Conservation (phyloP, 2,113 vertebrate genomes). For the Poeciliopsis prolifica region DNA sequence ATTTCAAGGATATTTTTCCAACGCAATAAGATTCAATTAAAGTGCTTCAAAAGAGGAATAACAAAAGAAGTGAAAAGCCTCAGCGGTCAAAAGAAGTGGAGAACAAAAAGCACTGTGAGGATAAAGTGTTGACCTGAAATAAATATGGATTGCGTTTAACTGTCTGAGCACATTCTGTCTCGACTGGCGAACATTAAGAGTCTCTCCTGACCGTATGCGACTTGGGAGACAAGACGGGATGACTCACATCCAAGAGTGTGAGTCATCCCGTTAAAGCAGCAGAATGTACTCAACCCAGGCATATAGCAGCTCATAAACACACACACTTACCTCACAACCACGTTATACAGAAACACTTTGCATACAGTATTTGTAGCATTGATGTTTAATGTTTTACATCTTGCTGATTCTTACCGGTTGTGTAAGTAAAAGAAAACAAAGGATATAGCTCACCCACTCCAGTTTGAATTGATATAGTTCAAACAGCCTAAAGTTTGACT, state of each 20-base stretch:
- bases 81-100: conserved; percentile 1
- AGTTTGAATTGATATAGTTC: too few species aligned
- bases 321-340: conserved; percentile 6
- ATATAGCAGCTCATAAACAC: conserved; percentile 8
- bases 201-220: conserved; percentile 32
- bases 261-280: conserved; percentile 43
- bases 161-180: conserved; percentile 2
- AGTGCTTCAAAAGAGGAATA: not conserved
- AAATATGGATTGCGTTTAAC: not conserved
- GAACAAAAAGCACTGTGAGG: conserved; percentile 4
- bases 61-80: not conserved
- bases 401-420: not conserved
- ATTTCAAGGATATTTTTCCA: too few species aligned
- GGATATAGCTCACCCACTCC: too few species aligned
- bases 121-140: conserved; percentile 26
- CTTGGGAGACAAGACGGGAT: conserved; percentile 27
- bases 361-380: not conserved
- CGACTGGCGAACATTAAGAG: conserved; percentile 8
- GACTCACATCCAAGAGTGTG: conserved; percentile 58
- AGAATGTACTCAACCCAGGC: conserved; percentile 31
- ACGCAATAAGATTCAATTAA: not conserved
- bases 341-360: not conserved
- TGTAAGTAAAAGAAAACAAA: not conserved
- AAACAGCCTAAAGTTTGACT: too few species aligned
- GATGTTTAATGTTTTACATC: not conserved